Conservation (phyloP, 1,140 invertebrate species). For the Zaprionus capensis region DNA sequence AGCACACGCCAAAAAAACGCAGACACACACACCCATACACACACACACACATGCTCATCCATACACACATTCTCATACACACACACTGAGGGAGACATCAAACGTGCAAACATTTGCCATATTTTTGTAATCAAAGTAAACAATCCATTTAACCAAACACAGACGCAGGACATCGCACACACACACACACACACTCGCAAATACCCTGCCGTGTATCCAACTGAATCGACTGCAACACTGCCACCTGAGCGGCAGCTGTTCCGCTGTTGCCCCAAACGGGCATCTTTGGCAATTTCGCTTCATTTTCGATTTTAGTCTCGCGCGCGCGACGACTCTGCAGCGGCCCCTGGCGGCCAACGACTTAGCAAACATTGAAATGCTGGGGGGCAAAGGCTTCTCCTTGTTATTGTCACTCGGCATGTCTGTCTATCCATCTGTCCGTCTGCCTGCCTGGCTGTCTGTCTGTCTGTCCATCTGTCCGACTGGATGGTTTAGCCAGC, state of each 20-base stretch:
- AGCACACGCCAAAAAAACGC: constrained; percentile 9
- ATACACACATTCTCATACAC: constrained; percentile 30
- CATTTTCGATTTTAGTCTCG: constrained; percentile 43
- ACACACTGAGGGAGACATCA: constrained; percentile 61
- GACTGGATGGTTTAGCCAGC: not conserved
- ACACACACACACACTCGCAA: constrained; percentile 34
- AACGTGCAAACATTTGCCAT: constrained; percentile 79
- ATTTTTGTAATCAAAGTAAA: constrained; percentile 82
- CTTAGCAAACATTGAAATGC: constrained; percentile 40
- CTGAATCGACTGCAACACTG: not conserved
- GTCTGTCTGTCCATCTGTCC: not conserved
- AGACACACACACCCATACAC: constrained; percentile 16
- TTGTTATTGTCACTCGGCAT: constrained; percentile 71
- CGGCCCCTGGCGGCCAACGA: constrained; percentile 58
- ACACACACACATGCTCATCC: constrained; percentile 23
- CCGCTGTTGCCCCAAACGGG: constrained; percentile 30
- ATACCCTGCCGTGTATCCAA: not conserved
- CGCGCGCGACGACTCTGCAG: constrained; percentile 9
- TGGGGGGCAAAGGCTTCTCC: not conserved
- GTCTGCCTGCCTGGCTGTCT: not conserved
- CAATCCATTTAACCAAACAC: constrained; percentile 80
- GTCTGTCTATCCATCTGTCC: not conserved
- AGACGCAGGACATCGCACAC: constrained; percentile 30
- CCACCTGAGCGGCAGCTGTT: constrained; percentile 5
- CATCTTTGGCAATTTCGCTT: constrained; percentile 70